Percentiles rank a stretch among this genome's conserved stretches.
These are phyloP conservation scores for Trisateles emortualis DNA, from an alignment of 2,888 invertebrate genomes.

Conservation along the genomic window DNA sequence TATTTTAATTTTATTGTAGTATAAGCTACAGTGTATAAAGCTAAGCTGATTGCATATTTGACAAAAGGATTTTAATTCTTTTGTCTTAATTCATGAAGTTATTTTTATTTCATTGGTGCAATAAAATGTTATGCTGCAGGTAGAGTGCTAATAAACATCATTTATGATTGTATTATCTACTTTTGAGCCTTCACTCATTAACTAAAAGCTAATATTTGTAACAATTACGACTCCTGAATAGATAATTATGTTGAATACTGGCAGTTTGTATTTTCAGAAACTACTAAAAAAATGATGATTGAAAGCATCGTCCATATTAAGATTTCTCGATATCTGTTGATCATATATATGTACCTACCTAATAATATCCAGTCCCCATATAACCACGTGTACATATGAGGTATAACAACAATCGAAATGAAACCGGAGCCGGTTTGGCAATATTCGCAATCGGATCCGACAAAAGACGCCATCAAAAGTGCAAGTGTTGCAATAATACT, in stretches of 20 bases:
- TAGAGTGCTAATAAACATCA: too few relatives aligned
- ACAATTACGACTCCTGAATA: too few relatives aligned
- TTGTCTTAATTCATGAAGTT: not conserved
- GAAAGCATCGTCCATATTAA: too few relatives aligned
- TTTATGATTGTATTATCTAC: too few relatives aligned
- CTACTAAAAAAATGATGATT: too few relatives aligned
- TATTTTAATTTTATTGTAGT: not conserved
- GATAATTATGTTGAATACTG: too few relatives aligned
- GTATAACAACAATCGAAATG: constrained; percentile 51
- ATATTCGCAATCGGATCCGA: constrained; percentile 62
- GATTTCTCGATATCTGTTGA: not conserved
- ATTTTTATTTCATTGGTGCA: not conserved
- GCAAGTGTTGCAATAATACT: constrained; percentile 86
- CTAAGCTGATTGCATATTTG: not conserved
- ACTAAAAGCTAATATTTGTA: too few relatives aligned
- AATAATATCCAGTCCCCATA: constrained; percentile 16
- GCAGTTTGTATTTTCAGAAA: too few relatives aligned
- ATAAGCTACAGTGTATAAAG: not conserved
- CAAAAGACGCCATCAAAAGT: constrained; percentile 78
- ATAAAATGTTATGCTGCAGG: not conserved
- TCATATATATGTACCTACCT: too few relatives aligned
- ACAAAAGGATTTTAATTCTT: not conserved
- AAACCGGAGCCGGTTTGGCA: constrained; percentile 66
- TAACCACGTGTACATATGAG: constrained; percentile 54
- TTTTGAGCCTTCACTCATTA: too few relatives aligned